These are phyloP conservation scores for Caenorhabditis sp. DNA, from an alignment of 2,888 invertebrate species.

Conservation along the genomic window DNA sequence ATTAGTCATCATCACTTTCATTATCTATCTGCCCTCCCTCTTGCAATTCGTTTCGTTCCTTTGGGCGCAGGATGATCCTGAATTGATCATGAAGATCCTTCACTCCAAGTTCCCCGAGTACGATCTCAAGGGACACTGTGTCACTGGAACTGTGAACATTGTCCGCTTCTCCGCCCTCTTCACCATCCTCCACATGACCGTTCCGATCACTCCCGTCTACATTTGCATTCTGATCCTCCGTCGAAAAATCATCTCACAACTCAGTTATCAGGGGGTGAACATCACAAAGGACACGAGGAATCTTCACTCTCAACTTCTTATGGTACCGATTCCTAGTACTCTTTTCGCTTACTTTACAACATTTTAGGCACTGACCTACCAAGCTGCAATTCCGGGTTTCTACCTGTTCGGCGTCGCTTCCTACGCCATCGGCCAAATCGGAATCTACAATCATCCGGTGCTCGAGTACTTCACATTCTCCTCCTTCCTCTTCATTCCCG, in stretches of 20 bases:
- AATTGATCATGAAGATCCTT: conserved; percentile 15
- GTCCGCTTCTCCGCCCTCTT: conserved; percentile 42
- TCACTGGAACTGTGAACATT: conserved; percentile 47
- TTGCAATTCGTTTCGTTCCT: conserved; percentile 45
- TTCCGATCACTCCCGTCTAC: conserved; percentile 61
- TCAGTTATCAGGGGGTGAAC: conserved; percentile 37
- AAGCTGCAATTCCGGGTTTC: conserved; percentile 52
- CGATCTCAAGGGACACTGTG: conserved; percentile 22
- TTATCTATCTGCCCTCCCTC: conserved; percentile 42
- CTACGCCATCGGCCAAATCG: conserved; percentile 56
- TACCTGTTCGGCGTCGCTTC: conserved; percentile 51
- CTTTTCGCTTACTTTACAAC: neutral
- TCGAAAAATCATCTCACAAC: conserved; percentile 29
- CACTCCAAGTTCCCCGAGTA: conserved; percentile 41
- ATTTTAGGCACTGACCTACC: conserved; percentile 44
- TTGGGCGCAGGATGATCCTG: conserved; percentile 37
- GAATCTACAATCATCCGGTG: conserved; percentile 55
- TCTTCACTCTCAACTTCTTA: conserved; percentile 54
- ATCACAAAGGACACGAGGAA: conserved; percentile 55
- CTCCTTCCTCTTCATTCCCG: conserved; percentile 43
- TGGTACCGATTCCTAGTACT: conserved; percentile 37
- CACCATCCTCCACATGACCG: conserved; percentile 60
- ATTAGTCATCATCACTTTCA: conserved; percentile 11
- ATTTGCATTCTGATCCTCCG: conserved; percentile 50
- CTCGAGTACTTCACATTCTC: conserved; percentile 56